Conservation (phyloP, 2,797 vertebrate genomes). For the Tapera naevia region DNA sequence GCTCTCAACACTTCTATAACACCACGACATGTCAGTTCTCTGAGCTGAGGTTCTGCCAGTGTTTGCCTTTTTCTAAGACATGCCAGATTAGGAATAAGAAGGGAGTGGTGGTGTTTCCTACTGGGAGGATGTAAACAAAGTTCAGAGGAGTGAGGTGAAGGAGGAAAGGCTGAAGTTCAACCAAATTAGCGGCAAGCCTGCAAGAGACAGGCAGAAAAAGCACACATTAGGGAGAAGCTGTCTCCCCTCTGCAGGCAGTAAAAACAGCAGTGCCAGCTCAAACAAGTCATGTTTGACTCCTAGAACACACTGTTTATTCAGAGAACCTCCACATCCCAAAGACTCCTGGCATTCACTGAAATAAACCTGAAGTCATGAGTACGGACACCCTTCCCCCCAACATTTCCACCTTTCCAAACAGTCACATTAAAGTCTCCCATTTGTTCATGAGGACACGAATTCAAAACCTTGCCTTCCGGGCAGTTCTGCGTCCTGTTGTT, state of each 20-base stretch:
- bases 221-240: accelerated
- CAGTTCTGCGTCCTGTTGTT: neutral
- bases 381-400: no score
- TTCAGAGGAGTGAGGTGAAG: neutral
- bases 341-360: neutral
- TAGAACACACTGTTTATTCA: neutral
- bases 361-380: neutral
- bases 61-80: neutral
- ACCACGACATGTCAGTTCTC: neutral
- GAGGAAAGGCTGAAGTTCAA: neutral
- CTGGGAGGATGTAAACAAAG: neutral
- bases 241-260: neutral
- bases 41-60: neutral
- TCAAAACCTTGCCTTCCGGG: neutral
- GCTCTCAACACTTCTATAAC: neutral
- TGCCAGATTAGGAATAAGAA: neutral
- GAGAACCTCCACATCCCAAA: neutral
- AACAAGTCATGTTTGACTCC: neutral
- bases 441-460: neutral
- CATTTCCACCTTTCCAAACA: neutral
- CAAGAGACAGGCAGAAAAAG: neutral
- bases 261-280: neutral
- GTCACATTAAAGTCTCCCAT: neutral
- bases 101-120: neutral
- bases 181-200: neutral